Evolutionary conservation across 53 echinoderm and acorn worm genomes (phyloP).

Genomic region (Pentamera pediparva): DNA sequence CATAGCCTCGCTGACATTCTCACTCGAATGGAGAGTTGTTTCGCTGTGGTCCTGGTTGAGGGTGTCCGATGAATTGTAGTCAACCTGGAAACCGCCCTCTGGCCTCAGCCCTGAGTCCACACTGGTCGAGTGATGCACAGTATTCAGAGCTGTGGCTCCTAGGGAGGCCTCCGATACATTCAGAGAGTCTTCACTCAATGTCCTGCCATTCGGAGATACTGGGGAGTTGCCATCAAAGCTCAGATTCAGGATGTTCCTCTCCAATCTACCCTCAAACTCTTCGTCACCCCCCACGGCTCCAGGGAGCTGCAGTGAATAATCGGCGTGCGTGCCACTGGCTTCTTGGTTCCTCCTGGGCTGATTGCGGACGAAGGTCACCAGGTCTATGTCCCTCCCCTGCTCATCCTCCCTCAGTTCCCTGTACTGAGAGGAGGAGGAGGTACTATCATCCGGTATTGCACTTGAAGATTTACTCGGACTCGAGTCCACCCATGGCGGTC

Average conservation of each 20-base stretch:
- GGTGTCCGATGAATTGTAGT: background rate
- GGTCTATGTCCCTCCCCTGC: background rate
- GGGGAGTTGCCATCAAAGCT: constrained; percentile 23
- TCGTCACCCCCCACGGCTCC: background rate
- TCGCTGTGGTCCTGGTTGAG: background rate
- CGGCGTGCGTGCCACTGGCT: background rate
- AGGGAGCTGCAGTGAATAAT: background rate
- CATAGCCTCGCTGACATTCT: too few relatives aligned
- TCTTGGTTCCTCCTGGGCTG: background rate
- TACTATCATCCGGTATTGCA: constrained; percentile 23
- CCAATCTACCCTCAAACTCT: constrained; percentile 11
- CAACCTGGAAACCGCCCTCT: background rate
- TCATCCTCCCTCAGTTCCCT: background rate
- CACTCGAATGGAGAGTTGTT: background rate
- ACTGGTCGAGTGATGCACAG: background rate
- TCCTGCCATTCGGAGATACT: too few relatives aligned
- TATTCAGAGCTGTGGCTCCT: too few relatives aligned
- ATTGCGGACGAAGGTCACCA: constrained; percentile 1
- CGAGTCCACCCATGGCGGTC: constrained; percentile 12
- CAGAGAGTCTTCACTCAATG: too few relatives aligned
- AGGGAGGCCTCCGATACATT: too few relatives aligned
- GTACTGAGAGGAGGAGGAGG: background rate
- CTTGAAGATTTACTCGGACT: constrained; percentile 37
- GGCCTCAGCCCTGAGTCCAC: background rate
- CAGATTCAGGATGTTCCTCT: background rate